Evolutionary conservation across 2,113 vertebrate genomes (phyloP), one percentile per base, ranked within the genome.

Genomic region (Edolisoma coerulescens): DNA sequence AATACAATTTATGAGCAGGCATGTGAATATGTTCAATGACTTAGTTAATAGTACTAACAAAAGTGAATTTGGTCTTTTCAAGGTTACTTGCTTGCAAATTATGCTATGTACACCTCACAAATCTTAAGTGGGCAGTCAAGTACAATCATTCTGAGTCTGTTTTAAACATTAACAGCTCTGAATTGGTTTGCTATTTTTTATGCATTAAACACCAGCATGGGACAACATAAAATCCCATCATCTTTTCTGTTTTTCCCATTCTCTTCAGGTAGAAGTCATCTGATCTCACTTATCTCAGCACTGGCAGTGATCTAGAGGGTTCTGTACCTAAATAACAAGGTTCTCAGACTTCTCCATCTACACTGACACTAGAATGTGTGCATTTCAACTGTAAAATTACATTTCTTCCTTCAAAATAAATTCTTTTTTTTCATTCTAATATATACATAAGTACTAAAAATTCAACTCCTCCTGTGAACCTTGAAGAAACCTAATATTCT

Each of bases 61-160:
- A 91, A 93, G 47, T 45, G 42, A 88, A 63, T 81, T 81, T 59
- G 30, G 59, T 81, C 42, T 70, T 92, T 93, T 88, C 82, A 94
- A 93, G 89, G 79, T 93, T 80, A 77, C n/a, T 69, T 74, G 75
- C 28, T 65, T 93, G 49, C 83, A 92, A 77, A 86, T 86, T 60
- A 52, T 24, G 42, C 30, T 35, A 11, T 24, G 33, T 47, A 71
- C 57, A 89, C 52, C 60, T 95, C 81, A 74, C 64, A 81, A 80
- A 71, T 84, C 26, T 59, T 84, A 81, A 73, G 26, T 78, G 42
- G 81, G 64, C 21, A 47, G 35, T 64, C 39, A 68, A 64, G 37
- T 64, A 53, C 56, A 70, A 33, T 37, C 71, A 81, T 75, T 82
- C 45, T 37, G 61, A 75, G 27, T 75, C 81, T 64, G 67, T 70